A percentile compares a stretch with the other conserved stretches of the same genome.
phyloP scores from a whole-genome alignment of 2,888 invertebrate genomes.

The Dryobotodes eremita region DNA sequence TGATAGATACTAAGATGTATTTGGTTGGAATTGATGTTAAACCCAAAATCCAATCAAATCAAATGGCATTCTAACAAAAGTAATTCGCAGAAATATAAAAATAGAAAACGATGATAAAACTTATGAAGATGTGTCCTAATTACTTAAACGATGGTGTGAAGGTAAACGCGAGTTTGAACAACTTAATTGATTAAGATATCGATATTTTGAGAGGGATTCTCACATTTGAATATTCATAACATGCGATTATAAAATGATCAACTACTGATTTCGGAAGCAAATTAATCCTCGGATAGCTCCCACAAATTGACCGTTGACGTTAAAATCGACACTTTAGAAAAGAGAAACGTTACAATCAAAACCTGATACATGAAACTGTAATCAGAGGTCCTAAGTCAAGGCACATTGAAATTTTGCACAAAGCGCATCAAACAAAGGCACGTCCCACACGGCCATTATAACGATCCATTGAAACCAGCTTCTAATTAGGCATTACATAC shows the following conservation, averaged over 20 bases:
- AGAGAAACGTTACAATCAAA: conserved; percentile 42
- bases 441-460: conserved; percentile 79
- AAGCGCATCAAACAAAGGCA: conserved; percentile 67
- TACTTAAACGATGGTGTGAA: conserved; percentile 18
- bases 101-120: conserved; percentile 3
- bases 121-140: conserved; percentile 19
- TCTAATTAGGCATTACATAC: conserved; percentile 84
- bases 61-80: conserved; percentile 1
- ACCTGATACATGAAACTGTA: conserved; percentile 33
- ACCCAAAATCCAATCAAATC: conserved; percentile 12
- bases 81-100: conserved; percentile 5
- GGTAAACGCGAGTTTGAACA: neutral
- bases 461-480: conserved; percentile 82
- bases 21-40: neutral
- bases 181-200: conserved; percentile 33
- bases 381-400: conserved; percentile 53
- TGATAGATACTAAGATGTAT: neutral
- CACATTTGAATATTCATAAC: conserved; percentile 39
- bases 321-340: conserved; percentile 28
- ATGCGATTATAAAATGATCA: conserved; percentile 27
- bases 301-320: conserved; percentile 20
- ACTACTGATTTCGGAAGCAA: conserved; percentile 30
- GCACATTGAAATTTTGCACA: conserved; percentile 63
- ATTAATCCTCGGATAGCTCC: conserved; percentile 1
- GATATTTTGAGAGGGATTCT: conserved; percentile 13